Conservation (phyloP, 1,140 invertebrate genomes). For the Sarcophaga bullata region DNA sequence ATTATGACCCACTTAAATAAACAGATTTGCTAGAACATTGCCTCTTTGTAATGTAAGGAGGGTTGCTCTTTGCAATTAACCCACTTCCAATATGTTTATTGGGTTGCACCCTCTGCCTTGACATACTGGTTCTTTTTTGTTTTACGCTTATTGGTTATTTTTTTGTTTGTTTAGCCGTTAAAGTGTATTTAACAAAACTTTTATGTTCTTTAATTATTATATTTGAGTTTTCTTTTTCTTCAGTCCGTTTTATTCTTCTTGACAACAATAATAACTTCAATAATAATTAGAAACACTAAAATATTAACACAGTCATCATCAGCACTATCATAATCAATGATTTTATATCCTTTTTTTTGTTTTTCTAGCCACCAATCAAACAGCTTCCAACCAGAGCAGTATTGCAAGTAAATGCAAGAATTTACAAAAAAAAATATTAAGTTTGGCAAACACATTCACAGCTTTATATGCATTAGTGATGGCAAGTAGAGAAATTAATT, state of each 20-base stretch:
- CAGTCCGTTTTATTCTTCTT: background rate
- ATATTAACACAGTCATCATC: background rate
- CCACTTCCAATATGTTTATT: constrained; percentile 33
- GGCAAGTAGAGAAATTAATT: no score
- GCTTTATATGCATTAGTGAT: no score
- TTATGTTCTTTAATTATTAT: constrained; percentile 41
- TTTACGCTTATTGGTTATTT: background rate
- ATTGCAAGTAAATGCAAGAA: no score
- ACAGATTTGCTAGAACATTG: background rate
- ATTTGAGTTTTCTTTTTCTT: no score
- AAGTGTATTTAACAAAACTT: constrained; percentile 35
- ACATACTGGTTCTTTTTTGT: background rate
- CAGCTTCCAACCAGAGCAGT: no score
- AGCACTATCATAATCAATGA: background rate
- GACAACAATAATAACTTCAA: background rate
- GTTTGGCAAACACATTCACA: no score
- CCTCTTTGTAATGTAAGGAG: background rate
- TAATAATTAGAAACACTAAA: background rate
- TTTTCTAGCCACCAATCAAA: no score
- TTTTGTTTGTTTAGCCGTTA: constrained; percentile 36
- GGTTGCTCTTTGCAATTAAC: constrained; percentile 15
- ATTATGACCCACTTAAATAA: constrained; percentile 37
- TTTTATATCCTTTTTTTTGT: no score
- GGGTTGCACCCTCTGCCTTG: background rate
- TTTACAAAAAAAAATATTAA: no score